Evolutionary conservation across 2,797 vertebrate species (phyloP).

Genomic region (Hephaestus fuliginosus): DNA sequence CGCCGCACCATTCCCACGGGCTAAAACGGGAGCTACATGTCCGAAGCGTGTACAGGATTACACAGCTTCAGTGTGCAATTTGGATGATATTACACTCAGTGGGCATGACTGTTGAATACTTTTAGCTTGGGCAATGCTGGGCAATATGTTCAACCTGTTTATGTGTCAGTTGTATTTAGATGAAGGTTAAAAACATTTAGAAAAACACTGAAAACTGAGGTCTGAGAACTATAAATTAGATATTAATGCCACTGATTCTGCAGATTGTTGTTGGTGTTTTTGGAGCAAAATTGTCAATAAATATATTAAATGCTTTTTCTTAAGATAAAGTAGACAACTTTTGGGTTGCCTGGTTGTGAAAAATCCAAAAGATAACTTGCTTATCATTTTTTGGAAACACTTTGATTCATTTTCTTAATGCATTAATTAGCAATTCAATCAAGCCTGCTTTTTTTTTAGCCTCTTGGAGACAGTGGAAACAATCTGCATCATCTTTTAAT

Average conservation of each 20-base stretch:
- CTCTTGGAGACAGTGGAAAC: background rate
- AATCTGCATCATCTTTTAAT: conserved; percentile 1
- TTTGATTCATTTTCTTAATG: background rate
- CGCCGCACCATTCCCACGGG: conserved; percentile 27
- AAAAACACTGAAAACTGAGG: too few species aligned
- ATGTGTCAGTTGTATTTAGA: background rate
- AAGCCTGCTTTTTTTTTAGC: background rate
- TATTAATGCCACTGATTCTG: background rate
- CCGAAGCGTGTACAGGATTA: background rate
- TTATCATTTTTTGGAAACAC: background rate
- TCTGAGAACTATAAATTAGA: too few species aligned
- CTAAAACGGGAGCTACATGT: conserved; percentile 23
- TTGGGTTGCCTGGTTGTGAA: background rate
- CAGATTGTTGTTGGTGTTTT: background rate
- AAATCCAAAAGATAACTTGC: background rate
- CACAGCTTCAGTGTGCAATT: background rate
- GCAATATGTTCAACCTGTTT: background rate
- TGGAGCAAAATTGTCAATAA: too few species aligned
- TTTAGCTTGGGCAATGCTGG: background rate
- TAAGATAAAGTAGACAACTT: background rate
- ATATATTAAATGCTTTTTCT: background rate
- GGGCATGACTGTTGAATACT: background rate
- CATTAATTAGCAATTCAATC: background rate
- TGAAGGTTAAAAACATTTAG: too few species aligned
- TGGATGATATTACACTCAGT: background rate